Percentiles rank a stretch among this genome's conserved stretches.
Conservation (phyloP, 2,113 vertebrate species). For the Phasianus colchicus region DNA sequence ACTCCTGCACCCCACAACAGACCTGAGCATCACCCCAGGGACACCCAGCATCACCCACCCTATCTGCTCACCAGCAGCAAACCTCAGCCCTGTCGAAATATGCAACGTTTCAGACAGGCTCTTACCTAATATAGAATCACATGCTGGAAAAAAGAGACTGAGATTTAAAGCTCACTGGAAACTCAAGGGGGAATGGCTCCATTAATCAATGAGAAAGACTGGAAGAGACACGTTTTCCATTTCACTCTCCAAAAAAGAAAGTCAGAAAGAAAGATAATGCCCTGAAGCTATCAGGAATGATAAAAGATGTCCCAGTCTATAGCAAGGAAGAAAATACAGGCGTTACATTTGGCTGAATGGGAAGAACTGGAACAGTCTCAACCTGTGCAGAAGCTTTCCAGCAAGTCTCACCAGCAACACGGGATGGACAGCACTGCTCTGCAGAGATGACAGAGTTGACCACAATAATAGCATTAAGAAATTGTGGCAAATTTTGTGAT, state of each 20-base stretch:
- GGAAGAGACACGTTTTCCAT: slow-evolving; percentile 51
- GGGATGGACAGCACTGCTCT: background rate
- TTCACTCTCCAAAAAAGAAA: slow-evolving; percentile 31
- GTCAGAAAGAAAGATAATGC: slow-evolving; percentile 15
- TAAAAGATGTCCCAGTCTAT: slow-evolving; percentile 21
- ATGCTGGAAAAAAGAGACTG: background rate
- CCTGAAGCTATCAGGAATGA: slow-evolving; percentile 8
- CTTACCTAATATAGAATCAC: slow-evolving; percentile 34
- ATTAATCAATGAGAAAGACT: background rate
- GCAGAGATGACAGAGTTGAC: accelerated
- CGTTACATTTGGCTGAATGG: background rate
- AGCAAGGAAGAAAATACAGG: background rate
- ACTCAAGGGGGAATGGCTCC: background rate
- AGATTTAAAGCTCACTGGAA: slow-evolving; percentile 40
- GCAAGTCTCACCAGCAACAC: accelerated
- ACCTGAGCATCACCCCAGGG: background rate
- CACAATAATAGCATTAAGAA: accelerated
- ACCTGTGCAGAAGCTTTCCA: background rate
- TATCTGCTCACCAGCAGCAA: background rate
- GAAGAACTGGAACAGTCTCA: accelerated
- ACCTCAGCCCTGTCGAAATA: background rate
- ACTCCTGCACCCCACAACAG: background rate
- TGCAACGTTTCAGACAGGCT: background rate
- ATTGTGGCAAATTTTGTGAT: accelerated
- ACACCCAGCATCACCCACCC: accelerated